phyloP scores from a whole-genome alignment of 2,797 vertebrate species.

The Trachops cirrhosus region DNA sequence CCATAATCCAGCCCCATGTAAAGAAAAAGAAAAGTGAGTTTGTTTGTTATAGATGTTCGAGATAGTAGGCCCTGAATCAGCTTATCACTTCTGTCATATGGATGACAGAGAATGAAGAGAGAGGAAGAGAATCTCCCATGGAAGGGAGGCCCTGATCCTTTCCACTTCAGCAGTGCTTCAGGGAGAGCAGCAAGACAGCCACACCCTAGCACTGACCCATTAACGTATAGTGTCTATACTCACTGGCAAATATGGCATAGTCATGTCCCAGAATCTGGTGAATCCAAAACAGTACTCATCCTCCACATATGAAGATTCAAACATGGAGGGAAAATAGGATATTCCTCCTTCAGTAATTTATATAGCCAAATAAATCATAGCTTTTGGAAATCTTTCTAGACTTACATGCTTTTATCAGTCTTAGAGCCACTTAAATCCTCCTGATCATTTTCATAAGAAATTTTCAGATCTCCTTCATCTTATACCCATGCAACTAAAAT shows the following conservation, averaged over 20 bases:
- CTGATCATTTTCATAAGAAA: conserved; percentile 39
- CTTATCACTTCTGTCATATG: not conserved
- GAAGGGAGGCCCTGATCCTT: not conserved
- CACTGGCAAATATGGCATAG: not conserved
- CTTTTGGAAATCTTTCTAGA: conserved; percentile 39
- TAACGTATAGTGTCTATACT: not conserved
- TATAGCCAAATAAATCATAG: conserved; percentile 17
- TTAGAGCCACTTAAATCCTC: conserved; percentile 45
- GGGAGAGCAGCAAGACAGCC: not conserved
- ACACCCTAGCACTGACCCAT: not conserved
- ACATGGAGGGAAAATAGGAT: not conserved
- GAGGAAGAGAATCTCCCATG: not conserved
- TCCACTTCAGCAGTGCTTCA: not conserved
- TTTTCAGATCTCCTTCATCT: conserved; percentile 23
- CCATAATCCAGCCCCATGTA: not conserved
- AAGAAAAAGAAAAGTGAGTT: not conserved
- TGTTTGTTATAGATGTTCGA: not conserved
- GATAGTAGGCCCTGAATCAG: not conserved
- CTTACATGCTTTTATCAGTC: conserved; percentile 29
- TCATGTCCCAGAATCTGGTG: not conserved
- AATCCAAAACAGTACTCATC: not conserved
- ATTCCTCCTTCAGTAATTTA: not conserved
- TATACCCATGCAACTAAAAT: conserved; percentile 17
- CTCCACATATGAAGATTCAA: not conserved
- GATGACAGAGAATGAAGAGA: not conserved